Evolutionary conservation across 2,888 invertebrate genomes (phyloP).

Genomic region (Heliconius cydno): DNA sequence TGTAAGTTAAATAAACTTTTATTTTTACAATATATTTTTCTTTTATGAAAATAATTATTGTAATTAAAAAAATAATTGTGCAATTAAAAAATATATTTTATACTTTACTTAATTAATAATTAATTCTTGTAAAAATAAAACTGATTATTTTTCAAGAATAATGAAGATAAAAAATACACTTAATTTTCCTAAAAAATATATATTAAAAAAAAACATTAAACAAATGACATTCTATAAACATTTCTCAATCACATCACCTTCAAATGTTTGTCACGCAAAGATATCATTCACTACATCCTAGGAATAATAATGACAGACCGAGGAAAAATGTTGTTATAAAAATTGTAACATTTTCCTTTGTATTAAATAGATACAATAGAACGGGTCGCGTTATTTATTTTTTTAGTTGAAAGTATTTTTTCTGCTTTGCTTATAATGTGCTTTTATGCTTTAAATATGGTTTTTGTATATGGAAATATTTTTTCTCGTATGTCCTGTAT

Average conservation of each 20-base stretch:
- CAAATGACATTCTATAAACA: constrained; percentile 34
- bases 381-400: not conserved
- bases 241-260: constrained; percentile 55
- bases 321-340: constrained; percentile 56
- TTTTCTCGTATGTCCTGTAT: not conserved
- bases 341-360: constrained; percentile 38
- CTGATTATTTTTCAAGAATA: too few species aligned
- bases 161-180: too few species aligned
- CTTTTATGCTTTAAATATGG: not conserved
- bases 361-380: not conserved
- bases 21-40: too few species aligned
- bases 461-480: not conserved
- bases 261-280: constrained; percentile 50
- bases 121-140: too few species aligned
- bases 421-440: not conserved
- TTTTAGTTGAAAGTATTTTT: not conserved
- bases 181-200: not conserved
- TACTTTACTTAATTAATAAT: too few species aligned
- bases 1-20: too few species aligned
- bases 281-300: constrained; percentile 48
- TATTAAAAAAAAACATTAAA: not conserved
- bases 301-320: constrained; percentile 64
- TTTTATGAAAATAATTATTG: too few species aligned
- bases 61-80: too few species aligned
- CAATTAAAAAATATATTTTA: too few species aligned